Base-by-base conservation (phyloP, 2,888 invertebrate genomes). In the Pilophorus perplexus region DNA sequence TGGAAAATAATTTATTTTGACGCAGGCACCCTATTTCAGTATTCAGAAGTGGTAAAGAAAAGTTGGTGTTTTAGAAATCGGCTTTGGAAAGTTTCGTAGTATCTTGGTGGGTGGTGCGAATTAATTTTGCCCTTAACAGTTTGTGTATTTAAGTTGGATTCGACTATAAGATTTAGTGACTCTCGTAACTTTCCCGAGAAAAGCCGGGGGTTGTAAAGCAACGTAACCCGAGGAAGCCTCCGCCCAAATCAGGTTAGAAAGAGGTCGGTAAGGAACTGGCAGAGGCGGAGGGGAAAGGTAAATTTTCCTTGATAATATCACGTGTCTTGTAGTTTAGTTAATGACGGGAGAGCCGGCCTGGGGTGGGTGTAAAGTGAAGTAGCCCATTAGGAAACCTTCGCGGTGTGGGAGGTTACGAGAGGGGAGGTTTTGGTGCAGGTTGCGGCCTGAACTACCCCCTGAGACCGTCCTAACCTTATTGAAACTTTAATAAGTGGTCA, bases 401-500 rank as follows among this genome's bases (percentile, higher is more conserved):
- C 42, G 33, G 37, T 27, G 28, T 16, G 14, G 22, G 38, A 38
- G 37, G 33, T 55, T 23, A 12, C 33, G 38, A n/a, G 14, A 14
- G 59, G 25, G 42, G n/a, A n/a, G n/a, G n/a, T 59, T 40, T 23
- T 42, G 59, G 38, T 40, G 25, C 22, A 25, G 44, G 22, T 38
- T 5, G 2, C 55, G 20, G 12, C 22, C 22, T 1, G 2, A 16
- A 3, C 25, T 8, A 14, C 52, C 2, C 25, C 27, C n/a, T 18
- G 33, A 18, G 10, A 37, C 37, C 22, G 6, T 23, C 37, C n/a
- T 57, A 59, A 59, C 59, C 59, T 59, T 25, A 25, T 59, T 42
- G 59, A 59, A 59, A 59, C 59, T 59, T 59, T 59, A 59, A 59
- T 59, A 42, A 59, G 59, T 59, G 59, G 42, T 59, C 42, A 59